A percentile compares a stretch with the other conserved stretches of the same genome.
Evolutionary conservation across 2,888 invertebrate genomes (phyloP).

Genomic region (Campoletis raptor): DNA sequence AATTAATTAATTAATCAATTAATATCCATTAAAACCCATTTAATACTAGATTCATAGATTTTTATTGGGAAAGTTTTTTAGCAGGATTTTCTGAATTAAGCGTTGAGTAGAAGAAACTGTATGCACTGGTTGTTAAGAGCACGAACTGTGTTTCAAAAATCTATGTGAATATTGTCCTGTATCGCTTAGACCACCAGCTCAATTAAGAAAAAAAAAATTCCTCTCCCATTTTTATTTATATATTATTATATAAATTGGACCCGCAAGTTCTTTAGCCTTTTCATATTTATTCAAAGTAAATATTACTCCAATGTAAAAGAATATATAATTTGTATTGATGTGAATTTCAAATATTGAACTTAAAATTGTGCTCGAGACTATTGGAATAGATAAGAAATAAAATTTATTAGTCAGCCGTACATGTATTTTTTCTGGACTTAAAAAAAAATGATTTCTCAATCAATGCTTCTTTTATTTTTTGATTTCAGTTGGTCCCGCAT

Average conservation of each 20-base stretch:
- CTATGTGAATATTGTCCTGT: not conserved
- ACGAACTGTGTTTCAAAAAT: not conserved
- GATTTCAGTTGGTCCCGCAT: slow-evolving; percentile 89
- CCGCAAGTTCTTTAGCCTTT: not conserved
- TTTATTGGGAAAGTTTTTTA: not conserved
- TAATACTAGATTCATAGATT: no score
- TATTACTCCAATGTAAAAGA: not conserved
- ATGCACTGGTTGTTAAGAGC: not conserved
- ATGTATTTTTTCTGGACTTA: not conserved
- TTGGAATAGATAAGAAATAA: not conserved
- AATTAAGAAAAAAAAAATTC: not conserved
- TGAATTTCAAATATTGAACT: not conserved
- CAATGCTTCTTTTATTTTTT: slow-evolving; percentile 83
- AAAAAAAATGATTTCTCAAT: slow-evolving; percentile 48
- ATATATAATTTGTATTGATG: not conserved
- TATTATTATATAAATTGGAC: not conserved
- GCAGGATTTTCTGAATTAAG: not conserved
- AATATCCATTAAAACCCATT: no score
- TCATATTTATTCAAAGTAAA: not conserved
- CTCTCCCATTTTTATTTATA: not conserved
- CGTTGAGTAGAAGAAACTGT: not conserved
- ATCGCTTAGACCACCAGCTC: not conserved
- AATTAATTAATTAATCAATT: no score
- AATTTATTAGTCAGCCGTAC: not conserved
- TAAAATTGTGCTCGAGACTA: not conserved